Evolutionary conservation across 2,888 invertebrate genomes (phyloP).

Genomic region (Lathronympha strigana): DNA sequence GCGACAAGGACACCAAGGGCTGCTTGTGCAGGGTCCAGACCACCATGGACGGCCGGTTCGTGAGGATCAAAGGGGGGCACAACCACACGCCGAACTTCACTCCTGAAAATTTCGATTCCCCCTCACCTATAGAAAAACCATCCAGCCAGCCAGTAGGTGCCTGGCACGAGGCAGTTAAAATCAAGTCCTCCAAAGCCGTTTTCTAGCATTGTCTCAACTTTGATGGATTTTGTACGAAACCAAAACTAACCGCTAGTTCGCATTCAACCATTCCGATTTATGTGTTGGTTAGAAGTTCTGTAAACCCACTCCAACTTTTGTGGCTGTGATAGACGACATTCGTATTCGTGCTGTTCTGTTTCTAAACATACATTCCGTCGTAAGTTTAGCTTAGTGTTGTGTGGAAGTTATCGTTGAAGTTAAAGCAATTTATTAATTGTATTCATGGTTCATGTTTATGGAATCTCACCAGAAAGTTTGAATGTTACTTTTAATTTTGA

Average conservation of each 20-base stretch:
- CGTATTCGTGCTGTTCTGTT: slow-evolving; percentile 32
- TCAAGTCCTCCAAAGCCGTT: slow-evolving; percentile 33
- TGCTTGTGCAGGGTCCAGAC: slow-evolving; percentile 79
- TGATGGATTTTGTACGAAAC: slow-evolving; percentile 18
- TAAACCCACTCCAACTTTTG: slow-evolving; percentile 33
- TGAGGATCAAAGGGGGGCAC: slow-evolving; percentile 71
- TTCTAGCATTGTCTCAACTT: slow-evolving; percentile 11
- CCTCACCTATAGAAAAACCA: slow-evolving; percentile 44
- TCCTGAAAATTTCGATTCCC: slow-evolving; percentile 67
- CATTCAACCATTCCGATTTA: not conserved
- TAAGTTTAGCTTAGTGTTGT: slow-evolving; percentile 27
- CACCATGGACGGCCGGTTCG: slow-evolving; percentile 74
- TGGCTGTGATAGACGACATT: slow-evolving; percentile 45
- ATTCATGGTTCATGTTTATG: not conserved
- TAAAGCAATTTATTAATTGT: slow-evolving; percentile 7
- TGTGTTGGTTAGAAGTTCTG: slow-evolving; percentile 11
- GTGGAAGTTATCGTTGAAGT: slow-evolving; percentile 15
- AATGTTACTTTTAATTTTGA: slow-evolving; percentile 12
- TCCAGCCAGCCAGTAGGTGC: slow-evolving; percentile 29
- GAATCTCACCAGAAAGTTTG: not conserved
- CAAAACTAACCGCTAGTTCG: slow-evolving; percentile 23
- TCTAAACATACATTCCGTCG: slow-evolving; percentile 41
- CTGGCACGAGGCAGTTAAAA: slow-evolving; percentile 47
- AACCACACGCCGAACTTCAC: slow-evolving; percentile 76
- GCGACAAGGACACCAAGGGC: slow-evolving; percentile 73